Evolutionary conservation across 2,113 vertebrate genomes (phyloP).

Genomic region (Protomyctophum bolini): DNA sequence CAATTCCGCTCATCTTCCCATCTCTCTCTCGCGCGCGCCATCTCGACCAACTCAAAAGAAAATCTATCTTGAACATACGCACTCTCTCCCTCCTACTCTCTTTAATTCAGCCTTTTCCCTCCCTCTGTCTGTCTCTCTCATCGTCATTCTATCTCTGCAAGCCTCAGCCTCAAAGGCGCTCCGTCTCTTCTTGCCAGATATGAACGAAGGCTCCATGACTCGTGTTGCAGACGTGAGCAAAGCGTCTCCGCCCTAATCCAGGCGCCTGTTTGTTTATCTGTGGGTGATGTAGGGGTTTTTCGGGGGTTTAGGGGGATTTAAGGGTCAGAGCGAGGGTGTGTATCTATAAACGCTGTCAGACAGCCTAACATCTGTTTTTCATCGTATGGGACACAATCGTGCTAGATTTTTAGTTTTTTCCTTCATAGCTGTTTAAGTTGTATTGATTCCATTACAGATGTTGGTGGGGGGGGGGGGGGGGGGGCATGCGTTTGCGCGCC

Average conservation of each 20-base stretch:
- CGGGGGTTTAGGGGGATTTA: constrained; percentile 5
- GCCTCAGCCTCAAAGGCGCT: constrained; percentile 21
- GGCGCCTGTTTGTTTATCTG: constrained; percentile 56
- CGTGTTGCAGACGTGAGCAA: constrained; percentile 49
- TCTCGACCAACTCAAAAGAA: constrained; percentile 42
- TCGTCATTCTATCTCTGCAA: constrained; percentile 52
- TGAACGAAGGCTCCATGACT: constrained; percentile 35
- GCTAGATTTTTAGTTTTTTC: background rate
- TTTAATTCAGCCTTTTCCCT: background rate
- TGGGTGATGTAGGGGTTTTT: constrained; percentile 19
- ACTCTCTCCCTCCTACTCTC: constrained; percentile 20
- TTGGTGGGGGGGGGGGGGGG: background rate
- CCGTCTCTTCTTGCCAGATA: constrained; percentile 41
- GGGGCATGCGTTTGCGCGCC: no score
- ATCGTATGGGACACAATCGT: background rate
- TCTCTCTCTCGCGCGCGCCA: constrained; percentile 37
- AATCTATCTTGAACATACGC: constrained; percentile 43
- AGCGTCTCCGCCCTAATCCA: constrained; percentile 41
- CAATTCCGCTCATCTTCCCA: constrained; percentile 44
- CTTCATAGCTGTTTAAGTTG: background rate
- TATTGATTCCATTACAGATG: constrained; percentile 13
- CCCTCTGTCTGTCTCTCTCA: background rate
- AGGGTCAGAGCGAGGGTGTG: constrained; percentile 17
- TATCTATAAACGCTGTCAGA: constrained; percentile 18
- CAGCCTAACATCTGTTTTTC: constrained; percentile 35